Evolutionary conservation across 2,113 vertebrate species (phyloP).

Genomic region (Bubalus kerabau): DNA sequence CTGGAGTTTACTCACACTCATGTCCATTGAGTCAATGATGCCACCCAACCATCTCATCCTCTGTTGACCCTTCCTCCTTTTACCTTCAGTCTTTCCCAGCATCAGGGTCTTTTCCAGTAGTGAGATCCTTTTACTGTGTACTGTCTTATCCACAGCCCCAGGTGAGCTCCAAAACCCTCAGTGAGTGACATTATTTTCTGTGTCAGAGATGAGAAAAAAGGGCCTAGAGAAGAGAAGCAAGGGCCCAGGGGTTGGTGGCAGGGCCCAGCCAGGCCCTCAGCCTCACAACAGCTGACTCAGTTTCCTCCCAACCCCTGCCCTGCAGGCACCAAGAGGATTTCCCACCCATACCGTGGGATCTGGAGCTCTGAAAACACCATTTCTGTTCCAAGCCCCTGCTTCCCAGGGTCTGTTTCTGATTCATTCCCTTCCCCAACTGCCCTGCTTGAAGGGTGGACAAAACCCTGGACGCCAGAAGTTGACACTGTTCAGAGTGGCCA

Average conservation of each 20-base stretch:
- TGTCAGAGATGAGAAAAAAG: not conserved
- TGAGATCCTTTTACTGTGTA: not conserved
- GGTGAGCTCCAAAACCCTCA: not conserved
- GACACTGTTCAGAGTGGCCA: not conserved
- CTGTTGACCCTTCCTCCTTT: not conserved
- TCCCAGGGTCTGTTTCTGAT: not conserved
- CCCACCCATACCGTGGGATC: fast-evolving
- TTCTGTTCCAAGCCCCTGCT: not conserved
- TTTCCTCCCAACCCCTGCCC: not conserved
- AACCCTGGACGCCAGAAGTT: not conserved
- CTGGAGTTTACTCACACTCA: not conserved
- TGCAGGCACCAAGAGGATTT: no score
- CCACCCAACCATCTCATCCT: not conserved
- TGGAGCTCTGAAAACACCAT: not conserved
- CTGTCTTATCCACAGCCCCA: not conserved
- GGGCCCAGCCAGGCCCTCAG: not conserved
- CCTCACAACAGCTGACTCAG: not conserved
- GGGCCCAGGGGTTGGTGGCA: not conserved
- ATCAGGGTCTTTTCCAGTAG: not conserved
- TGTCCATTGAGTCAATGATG: not conserved
- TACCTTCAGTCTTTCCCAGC: not conserved
- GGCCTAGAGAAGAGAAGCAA: not conserved
- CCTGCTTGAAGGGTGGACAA: not conserved
- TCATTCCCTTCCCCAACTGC: not conserved
- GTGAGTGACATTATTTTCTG: not conserved